Percentiles rank a stretch among this genome's conserved stretches.
These are phyloP conservation scores for Hyperoplus immaculatus DNA, from an alignment of 2,797 vertebrate genomes.

Conservation along the genomic window DNA sequence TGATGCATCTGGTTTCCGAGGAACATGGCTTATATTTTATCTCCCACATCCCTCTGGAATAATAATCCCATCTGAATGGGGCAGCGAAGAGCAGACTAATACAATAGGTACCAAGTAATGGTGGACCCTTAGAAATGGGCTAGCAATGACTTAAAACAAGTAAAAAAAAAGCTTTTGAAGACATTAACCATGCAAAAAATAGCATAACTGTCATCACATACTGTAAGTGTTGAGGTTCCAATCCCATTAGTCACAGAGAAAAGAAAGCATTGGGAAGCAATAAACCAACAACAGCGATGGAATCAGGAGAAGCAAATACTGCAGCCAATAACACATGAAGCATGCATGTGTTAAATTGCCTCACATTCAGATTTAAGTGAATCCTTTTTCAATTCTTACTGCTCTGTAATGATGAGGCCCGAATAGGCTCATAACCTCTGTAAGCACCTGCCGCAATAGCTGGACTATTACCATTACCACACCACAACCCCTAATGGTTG, in stretches of 20 bases:
- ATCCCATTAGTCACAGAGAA: slow-evolving; percentile 30
- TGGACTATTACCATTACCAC: slow-evolving; percentile 79
- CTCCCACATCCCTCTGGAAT: slow-evolving; percentile 58
- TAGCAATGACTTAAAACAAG: slow-evolving; percentile 19
- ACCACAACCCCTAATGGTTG: slow-evolving; percentile 71
- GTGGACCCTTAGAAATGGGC: slow-evolving; percentile 32
- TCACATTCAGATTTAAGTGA: slow-evolving; percentile 68
- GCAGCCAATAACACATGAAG: slow-evolving; percentile 49
- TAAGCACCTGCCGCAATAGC: slow-evolving; percentile 83
- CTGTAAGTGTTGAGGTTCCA: slow-evolving; percentile 24
- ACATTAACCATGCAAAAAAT: slow-evolving; percentile 35
- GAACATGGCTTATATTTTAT: slow-evolving; percentile 60
- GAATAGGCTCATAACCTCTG: slow-evolving; percentile 81
- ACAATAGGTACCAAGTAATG: slow-evolving; percentile 46
- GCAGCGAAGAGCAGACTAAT: slow-evolving; percentile 37
- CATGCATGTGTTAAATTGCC: slow-evolving; percentile 71
- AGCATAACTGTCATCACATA: neutral
- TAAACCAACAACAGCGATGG: slow-evolving; percentile 30
- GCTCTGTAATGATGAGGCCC: slow-evolving; percentile 71
- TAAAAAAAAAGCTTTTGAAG: slow-evolving; percentile 20
- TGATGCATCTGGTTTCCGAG: slow-evolving; percentile 47
- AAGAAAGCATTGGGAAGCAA: slow-evolving; percentile 16
- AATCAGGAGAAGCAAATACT: slow-evolving; percentile 28
- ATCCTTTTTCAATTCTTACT: slow-evolving; percentile 66
- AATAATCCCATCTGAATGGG: slow-evolving; percentile 64